Percentiles rank a stretch among this genome's conserved stretches.
Evolutionary conservation across 2,888 invertebrate species (phyloP).

Genomic region (Atrina japonica): DNA sequence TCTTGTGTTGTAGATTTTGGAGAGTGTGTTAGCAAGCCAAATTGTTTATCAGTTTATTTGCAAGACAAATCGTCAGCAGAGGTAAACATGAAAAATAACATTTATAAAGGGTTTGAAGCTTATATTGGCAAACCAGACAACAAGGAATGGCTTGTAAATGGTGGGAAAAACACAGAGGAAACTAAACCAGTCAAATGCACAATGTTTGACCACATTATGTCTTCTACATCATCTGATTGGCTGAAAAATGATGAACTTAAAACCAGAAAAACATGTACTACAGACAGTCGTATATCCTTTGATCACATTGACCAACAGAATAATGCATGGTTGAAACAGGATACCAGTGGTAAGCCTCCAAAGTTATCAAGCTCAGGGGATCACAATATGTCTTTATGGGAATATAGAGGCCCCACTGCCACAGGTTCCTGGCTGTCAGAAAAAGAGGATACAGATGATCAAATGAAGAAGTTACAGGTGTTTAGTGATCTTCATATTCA

Average conservation of each 20-base stretch:
- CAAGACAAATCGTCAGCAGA: not conserved
- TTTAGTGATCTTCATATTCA: not conserved
- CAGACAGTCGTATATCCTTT: not conserved
- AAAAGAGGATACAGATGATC: not conserved
- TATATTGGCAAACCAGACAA: conserved; percentile 13
- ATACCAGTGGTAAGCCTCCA: not conserved
- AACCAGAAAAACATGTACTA: not conserved
- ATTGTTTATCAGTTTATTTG: not conserved
- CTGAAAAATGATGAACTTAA: not conserved
- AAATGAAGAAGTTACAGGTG: too few species aligned
- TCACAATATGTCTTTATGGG: not conserved
- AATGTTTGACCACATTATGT: too few species aligned
- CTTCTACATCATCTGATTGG: conserved; percentile 1
- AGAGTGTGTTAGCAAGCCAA: not conserved
- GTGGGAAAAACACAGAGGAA: conserved; percentile 32
- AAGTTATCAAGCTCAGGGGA: not conserved
- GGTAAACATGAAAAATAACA: too few species aligned
- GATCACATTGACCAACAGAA: conserved; percentile 8
- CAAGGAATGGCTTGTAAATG: conserved; percentile 29
- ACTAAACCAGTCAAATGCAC: conserved; percentile 4
- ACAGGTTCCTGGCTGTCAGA: not conserved
- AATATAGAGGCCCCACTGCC: not conserved
- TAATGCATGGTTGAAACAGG: conserved; percentile 23
- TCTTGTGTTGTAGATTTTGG: not conserved
- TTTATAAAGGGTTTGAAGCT: not conserved